Evolutionary conservation across 2,113 vertebrate genomes (phyloP), one percentile per base, ranked within the genome.

Genomic region (Larimichthys crocea): DNA sequence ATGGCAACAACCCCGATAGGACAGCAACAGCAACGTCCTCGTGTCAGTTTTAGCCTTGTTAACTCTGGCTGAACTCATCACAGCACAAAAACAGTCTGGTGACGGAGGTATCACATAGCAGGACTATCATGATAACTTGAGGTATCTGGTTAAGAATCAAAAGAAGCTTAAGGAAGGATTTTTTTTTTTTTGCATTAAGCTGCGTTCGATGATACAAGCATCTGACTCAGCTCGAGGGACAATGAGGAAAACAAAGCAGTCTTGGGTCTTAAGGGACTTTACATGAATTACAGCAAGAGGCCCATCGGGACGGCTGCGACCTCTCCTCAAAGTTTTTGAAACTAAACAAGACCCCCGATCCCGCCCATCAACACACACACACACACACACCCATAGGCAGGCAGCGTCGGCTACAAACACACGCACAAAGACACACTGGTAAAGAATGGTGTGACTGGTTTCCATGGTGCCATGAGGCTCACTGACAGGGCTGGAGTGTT

Each of bases 391-490:
- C 59, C 70, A 76, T 49, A 59, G 59, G 70, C 69, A 44, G 31
- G 63, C 42, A 48, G 15, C 9, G 60, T 61, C 42, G 6, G 20
- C 50, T 24, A 69, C 60, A 60, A 52, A 76, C 55, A 76, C 55
- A 82, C 42, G 15, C 65, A 80, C 81, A 83, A 49, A 80, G 72
- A 88, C 84, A 80, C 80, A 71, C 71, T 56, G 80, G 76, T 69
- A 35, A 74, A 91, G 86, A 92, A 89, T 88, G 90, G 79, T 83
- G 83, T 55, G 59, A 87, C 90, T 88, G 71, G 91, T 94, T 96
- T 94, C 94, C 94, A 95, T 86, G 74, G 94, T 79, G 88, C 88
- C 92, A 76, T 79, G 92, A 92, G 95, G 86, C 94, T 95, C 92
- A 94, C 89, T 93, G 93, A 91, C 92, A 94, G 90, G 94, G 88